Evolutionary conservation across 1,140 invertebrate species (phyloP).

Genomic region (Aphaenogaster floridana): DNA sequence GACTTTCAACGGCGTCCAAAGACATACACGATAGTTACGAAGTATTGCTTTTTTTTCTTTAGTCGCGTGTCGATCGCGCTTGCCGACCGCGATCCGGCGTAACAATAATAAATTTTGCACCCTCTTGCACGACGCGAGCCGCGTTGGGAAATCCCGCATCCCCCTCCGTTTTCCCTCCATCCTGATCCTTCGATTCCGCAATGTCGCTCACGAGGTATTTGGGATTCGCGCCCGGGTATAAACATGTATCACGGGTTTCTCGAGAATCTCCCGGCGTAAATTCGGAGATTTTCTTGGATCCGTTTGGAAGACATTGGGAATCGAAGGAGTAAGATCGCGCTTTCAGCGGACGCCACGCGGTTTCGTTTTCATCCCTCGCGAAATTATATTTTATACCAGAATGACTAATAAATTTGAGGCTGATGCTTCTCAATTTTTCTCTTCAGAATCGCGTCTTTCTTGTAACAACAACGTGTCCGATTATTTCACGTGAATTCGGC

Average conservation of each 20-base stretch:
- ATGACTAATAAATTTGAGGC: neutral
- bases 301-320: neutral
- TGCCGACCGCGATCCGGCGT: constrained; percentile 66
- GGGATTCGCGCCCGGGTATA: constrained; percentile 17
- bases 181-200: constrained; percentile 16
- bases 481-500: neutral
- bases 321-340: neutral
- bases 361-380: neutral
- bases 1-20: constrained; percentile 66
- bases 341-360: neutral
- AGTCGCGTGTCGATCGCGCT: constrained; percentile 75
- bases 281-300: neutral
- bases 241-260: constrained; percentile 7
- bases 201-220: neutral
- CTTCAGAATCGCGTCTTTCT: neutral
- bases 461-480: neutral
- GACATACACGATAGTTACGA: constrained; percentile 82
- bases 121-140: constrained; percentile 47
- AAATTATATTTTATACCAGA: neutral
- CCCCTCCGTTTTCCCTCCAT: neutral
- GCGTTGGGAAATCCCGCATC: constrained; percentile 20
- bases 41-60: constrained; percentile 85
- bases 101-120: constrained; percentile 71
- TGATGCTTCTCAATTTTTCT: neutral
- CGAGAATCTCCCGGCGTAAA: constrained; percentile 2